These are phyloP conservation scores for Diuraphis noxia DNA, from an alignment of 1,140 invertebrate species.

Conservation along the genomic window DNA sequence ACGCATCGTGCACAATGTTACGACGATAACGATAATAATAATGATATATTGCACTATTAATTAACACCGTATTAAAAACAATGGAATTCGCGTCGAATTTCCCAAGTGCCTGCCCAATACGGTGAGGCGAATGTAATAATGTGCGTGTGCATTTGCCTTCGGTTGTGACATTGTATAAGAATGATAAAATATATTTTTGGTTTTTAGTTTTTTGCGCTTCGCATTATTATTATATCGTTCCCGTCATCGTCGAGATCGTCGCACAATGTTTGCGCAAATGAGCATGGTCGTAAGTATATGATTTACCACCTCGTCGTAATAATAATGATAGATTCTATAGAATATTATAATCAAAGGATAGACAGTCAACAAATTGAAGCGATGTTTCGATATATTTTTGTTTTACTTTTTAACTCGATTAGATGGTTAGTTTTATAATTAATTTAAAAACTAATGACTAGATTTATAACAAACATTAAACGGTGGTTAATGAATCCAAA, in stretches of 20 bases:
- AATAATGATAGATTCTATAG: background rate
- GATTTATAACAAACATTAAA: too few relatives aligned
- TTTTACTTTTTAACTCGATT: too few relatives aligned
- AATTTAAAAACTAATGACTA: too few relatives aligned
- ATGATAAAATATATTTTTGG: background rate
- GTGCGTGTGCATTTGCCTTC: background rate
- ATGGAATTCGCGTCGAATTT: background rate
- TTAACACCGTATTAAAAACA: background rate
- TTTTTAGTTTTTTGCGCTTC: background rate
- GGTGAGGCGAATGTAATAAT: background rate
- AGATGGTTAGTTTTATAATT: too few relatives aligned
- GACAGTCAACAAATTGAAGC: too few relatives aligned
- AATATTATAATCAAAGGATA: too few relatives aligned
- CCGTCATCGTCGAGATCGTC: background rate
- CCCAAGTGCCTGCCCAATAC: background rate
- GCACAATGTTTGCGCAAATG: background rate
- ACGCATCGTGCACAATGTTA: background rate
- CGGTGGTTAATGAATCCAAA: too few relatives aligned
- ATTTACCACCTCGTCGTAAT: background rate
- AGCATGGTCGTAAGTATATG: conserved; percentile 11
- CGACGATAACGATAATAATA: background rate
- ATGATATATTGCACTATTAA: background rate
- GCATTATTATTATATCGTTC: background rate
- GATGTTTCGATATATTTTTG: too few relatives aligned
- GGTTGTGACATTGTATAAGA: background rate